Base-by-base conservation (phyloP, 2,797 vertebrate genomes). In the Hirundo rustica region DNA sequence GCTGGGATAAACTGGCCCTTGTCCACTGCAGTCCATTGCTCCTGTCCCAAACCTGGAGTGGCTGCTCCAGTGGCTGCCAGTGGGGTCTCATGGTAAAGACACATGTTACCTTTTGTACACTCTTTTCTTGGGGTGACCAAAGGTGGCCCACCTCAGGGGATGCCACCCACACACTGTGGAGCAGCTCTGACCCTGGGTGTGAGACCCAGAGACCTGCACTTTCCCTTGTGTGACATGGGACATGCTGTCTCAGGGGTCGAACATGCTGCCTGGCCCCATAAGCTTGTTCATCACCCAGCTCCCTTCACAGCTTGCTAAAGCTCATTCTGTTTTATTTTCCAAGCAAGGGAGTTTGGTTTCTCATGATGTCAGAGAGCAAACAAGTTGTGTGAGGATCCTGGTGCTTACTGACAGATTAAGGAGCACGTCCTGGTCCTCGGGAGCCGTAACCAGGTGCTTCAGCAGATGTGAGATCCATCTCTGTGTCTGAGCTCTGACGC, bases 381-480 rank as follows among this genome's bases (percentile, higher is more conserved):
- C 10, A 48, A 36, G 30, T 21, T 10, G 38, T 44, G 21, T 65
- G 60, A 82, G 30, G 18, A 72, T 51, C 36, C 40, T 65, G 40
- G 50, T 60, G 77, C 25, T 68, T 61, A 45, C 45, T 20, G 65
- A 22, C 13, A 58, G 75, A 62, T 42, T 68, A 84, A 87, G 70
- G 42, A 88, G 15, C 16, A 9, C 0, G 0, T 83, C 30, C 42
- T 40, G 34, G 14, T 78, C 65, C 36, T 19, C 0, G 1, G 64
- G 32, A 90, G 48, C 32, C 34, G 82, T 62, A 30, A 11, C 22
- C 36, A 7, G 57, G 54, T 58, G 15, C 81, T 87, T 83, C 47
- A 89, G 82, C 0, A 1, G 29, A 12, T 70, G 42, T 22, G 48
- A 58, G 58, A 42, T 47, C 50, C 48, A 55, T 47, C 67, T 88